phyloP scores from a whole-genome alignment of 2,113 vertebrate species.

The Myodes glareolus region DNA sequence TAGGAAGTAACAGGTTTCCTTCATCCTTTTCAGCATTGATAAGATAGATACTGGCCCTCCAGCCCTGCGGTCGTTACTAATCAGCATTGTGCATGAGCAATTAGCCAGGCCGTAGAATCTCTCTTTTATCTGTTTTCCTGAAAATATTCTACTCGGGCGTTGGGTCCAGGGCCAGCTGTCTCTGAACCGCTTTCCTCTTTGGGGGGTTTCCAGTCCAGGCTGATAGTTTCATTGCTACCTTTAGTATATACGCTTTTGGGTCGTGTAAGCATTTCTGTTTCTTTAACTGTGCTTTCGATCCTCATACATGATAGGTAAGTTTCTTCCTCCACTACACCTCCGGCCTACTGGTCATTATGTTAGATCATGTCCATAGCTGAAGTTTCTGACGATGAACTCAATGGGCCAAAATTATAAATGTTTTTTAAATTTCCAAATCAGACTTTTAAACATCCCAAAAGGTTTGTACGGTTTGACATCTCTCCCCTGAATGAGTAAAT shows the following conservation, averaged over 20 bases:
- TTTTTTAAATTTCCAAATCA: constrained; percentile 20
- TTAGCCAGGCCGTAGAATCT: constrained; percentile 2
- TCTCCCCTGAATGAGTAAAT: neutral
- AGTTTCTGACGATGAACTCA: constrained; percentile 34
- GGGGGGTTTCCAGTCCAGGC: neutral
- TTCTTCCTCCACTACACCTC: neutral
- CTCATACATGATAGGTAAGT: neutral
- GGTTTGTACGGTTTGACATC: neutral
- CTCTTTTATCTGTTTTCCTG: neutral
- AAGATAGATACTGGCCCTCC: neutral
- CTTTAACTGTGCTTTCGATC: neutral
- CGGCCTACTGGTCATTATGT: neutral
- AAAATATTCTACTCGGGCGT: neutral
- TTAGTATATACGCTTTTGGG: neutral
- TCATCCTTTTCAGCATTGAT: neutral
- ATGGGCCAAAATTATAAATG: neutral
- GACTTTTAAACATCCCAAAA: constrained; percentile 27
- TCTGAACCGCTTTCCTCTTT: neutral
- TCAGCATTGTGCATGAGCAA: neutral
- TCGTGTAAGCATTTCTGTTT: neutral
- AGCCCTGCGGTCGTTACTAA: neutral
- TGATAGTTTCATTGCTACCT: neutral
- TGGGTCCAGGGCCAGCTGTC: neutral
- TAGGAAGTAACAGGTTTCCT: neutral
- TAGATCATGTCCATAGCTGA: neutral